Base-by-base conservation (phyloP, 2,113 vertebrate genomes). In the Piaya cayana region DNA sequence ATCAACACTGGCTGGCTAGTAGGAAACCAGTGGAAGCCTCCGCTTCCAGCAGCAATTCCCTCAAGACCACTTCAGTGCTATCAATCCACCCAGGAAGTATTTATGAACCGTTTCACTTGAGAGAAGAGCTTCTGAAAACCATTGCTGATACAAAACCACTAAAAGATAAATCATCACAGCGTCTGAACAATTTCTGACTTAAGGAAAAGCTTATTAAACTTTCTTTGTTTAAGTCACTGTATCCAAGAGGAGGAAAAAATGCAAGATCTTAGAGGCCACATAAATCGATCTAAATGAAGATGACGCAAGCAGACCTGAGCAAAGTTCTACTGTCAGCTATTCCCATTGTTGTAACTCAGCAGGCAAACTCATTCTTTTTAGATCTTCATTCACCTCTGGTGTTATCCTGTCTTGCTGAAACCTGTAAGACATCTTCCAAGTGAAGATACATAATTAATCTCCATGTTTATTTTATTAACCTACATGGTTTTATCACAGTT, bases 391-490 rank as follows among this genome's bases (percentile, higher is more conserved):
- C 82, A 83, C 65, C n/a, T 71, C 71, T 92, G 59, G 70, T 77
- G 26, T 43, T 43, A 58, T 76, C 56, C 12, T 65, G 63, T 36
- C 75, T 69, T 92, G 71, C 80, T 93, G 60, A 91, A 85, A 52
- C 27, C 84, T 83, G 29, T n/a, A 80, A 29, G 30, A 91, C 22
- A 87, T 70, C 62, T 80, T 93, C 55, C 75, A 34, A 84, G 42
- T 11, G 7, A 69, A 88, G 91, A 86, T 71, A 50, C 21, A 53
- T 84, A 90, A 93, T 91, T 88, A 55, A 90, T 88, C 55, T 39
- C 78, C 65, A 59, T 88, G 68, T 82, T 90, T 92, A 88, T 89
- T 97, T 96, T 84, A 97, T 88, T 76, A 92, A 88, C 60, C 89
- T 88, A 78, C 49, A 65, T 29, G 18, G n/a, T 26, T 93, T 76